Conservation (phyloP, 2,888 invertebrate genomes). For the Muschampia plurimacula region DNA sequence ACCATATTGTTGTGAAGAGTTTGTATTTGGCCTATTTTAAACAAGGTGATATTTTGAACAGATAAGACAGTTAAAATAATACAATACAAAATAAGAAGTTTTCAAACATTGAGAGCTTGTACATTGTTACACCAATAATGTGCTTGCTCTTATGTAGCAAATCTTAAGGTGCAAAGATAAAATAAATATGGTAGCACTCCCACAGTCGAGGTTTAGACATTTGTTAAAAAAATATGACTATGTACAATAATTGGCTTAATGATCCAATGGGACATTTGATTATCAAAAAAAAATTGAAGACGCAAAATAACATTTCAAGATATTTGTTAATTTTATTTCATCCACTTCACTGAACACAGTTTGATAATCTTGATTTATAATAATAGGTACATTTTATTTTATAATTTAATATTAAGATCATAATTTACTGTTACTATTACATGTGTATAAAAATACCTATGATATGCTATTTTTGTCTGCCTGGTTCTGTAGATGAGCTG, state of each 20-base stretch:
- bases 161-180: not conserved
- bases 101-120: not conserved
- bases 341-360: constrained; percentile 29
- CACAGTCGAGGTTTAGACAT: constrained; percentile 11
- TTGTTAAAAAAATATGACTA: constrained; percentile 33
- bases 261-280: constrained; percentile 16
- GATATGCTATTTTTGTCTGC: constrained; percentile 51
- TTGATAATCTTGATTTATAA: constrained; percentile 28
- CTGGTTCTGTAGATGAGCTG: constrained; percentile 43
- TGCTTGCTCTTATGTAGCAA: not conserved
- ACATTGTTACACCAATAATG: not conserved
- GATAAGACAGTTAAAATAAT: constrained; percentile 9
- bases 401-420: constrained; percentile 52
- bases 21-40: constrained; percentile 77
- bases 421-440: constrained; percentile 49
- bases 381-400: constrained; percentile 30
- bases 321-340: constrained; percentile 5
- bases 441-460: constrained; percentile 53
- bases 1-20: constrained; percentile 75
- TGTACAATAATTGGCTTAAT: constrained; percentile 29
- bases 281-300: constrained; percentile 2
- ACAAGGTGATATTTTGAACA: constrained; percentile 63
- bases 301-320: constrained; percentile 7
- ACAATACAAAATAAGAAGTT: not conserved
- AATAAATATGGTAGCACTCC: not conserved